Conservation (phyloP, 2,113 vertebrate genomes). For the Acrocephalus kingi region DNA sequence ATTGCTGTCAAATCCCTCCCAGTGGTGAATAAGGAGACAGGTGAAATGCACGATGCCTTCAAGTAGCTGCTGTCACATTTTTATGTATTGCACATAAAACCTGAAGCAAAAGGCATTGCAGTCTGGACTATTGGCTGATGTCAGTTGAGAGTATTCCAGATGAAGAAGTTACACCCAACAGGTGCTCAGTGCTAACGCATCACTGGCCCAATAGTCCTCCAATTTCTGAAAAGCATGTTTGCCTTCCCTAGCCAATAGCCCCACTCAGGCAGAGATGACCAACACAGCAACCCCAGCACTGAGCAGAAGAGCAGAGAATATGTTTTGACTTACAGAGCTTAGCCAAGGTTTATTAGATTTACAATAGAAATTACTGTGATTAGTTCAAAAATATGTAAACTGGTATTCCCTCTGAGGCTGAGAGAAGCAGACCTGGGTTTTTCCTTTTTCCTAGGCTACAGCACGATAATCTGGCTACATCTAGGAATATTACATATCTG, state of each 20-base stretch:
- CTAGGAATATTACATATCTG: not conserved
- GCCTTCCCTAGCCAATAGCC: not conserved
- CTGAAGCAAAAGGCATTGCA: not conserved
- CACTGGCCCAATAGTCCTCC: accelerated
- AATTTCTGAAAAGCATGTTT: not conserved
- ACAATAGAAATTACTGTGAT: not conserved
- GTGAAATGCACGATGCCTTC: not conserved
- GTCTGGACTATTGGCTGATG: not conserved
- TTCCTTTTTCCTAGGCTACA: not conserved
- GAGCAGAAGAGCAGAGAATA: not conserved
- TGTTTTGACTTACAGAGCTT: not conserved
- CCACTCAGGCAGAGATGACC: not conserved
- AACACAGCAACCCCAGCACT: not conserved
- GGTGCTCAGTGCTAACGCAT: not conserved
- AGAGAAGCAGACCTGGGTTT: not conserved
- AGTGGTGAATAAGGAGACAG: not conserved
- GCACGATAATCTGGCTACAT: not conserved
- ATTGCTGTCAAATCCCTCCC: not conserved
- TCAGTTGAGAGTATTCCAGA: not conserved
- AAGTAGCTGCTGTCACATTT: not conserved
- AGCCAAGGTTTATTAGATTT: not conserved
- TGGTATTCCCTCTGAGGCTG: not conserved
- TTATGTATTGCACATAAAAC: not conserved
- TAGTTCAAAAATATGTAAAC: not conserved
- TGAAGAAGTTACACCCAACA: not conserved